Conservation (phyloP, 2,797 vertebrate genomes). For the Coilia nasus region DNA sequence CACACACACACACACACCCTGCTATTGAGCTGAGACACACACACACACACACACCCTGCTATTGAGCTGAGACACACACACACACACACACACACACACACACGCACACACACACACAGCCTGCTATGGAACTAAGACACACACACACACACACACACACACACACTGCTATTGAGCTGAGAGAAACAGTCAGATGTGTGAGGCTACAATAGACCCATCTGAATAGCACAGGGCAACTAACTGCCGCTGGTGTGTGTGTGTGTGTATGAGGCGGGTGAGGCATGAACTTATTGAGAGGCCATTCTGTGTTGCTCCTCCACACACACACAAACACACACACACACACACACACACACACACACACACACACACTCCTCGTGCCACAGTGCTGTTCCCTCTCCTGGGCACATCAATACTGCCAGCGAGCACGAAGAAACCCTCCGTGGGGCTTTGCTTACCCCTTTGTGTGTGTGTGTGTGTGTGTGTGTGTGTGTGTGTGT, state of each 20-base stretch:
- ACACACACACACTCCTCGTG: background rate
- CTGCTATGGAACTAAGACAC: background rate
- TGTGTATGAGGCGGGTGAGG: background rate
- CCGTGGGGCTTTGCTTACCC: conserved; percentile 45
- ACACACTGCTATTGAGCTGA: background rate
- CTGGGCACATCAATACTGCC: conserved; percentile 43
- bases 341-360: too few relatives aligned
- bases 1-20: too few relatives aligned
- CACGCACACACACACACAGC: too few relatives aligned
- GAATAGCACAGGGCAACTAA: conserved; percentile 6
- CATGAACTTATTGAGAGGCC: background rate
- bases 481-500: conserved; percentile 45
- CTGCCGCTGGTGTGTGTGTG: background rate
- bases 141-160: too few relatives aligned
- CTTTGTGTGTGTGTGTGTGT: conserved; percentile 42
- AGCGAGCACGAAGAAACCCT: conserved; percentile 34
- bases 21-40: too few relatives aligned
- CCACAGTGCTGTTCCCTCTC: conserved; percentile 40
- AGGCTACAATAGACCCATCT: background rate
- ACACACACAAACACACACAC: too few relatives aligned
- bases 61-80: too few relatives aligned
- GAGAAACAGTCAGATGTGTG: background rate
- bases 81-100: too few relatives aligned
- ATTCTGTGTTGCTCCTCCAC: background rate
- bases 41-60: too few relatives aligned